A percentile compares a stretch with the other conserved stretches of the same genome.
phyloP scores from a whole-genome alignment of 2,888 invertebrate genomes.

The Pristionchus arcanus region DNA sequence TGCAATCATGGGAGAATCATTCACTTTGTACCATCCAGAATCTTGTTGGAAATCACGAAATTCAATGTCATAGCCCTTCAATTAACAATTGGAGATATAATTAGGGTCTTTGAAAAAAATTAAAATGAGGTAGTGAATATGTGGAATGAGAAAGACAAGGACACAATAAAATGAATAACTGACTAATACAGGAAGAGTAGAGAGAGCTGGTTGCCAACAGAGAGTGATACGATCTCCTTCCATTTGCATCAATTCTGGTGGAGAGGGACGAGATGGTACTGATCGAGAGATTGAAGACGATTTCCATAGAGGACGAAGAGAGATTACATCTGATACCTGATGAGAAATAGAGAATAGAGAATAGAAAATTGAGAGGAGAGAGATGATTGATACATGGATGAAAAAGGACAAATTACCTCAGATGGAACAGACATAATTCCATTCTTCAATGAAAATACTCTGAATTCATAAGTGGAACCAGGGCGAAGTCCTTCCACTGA shows the following conservation, averaged over 20 bases:
- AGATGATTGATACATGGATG: too few relatives aligned
- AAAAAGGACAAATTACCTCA: conserved; percentile 56
- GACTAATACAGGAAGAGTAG: conserved; percentile 75
- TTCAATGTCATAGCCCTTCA: conserved; percentile 78
- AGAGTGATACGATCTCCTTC: conserved; percentile 75
- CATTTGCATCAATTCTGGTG: conserved; percentile 77
- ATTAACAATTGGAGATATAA: too few relatives aligned
- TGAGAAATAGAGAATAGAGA: too few relatives aligned
- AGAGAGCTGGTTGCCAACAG: conserved; percentile 78
- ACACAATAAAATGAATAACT: conserved; percentile 17
- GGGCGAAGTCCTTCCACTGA: conserved; percentile 76
- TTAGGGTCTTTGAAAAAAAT: too few relatives aligned
- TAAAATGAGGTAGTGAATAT: too few relatives aligned
- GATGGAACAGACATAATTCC: conserved; percentile 70
- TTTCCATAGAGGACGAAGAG: conserved; percentile 69
- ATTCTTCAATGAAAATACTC: conserved; percentile 73
- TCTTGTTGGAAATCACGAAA: conserved; percentile 78
- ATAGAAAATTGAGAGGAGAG: background rate
- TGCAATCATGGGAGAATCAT: conserved; percentile 75
- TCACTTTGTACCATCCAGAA: conserved; percentile 78
- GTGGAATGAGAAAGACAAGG: background rate
- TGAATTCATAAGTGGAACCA: conserved; percentile 78
- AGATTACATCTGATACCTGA: conserved; percentile 72
- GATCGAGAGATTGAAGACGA: conserved; percentile 38
- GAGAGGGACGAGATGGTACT: conserved; percentile 72